Conservation (phyloP, 2,797 vertebrate species). For the Psittacula derbiana region DNA sequence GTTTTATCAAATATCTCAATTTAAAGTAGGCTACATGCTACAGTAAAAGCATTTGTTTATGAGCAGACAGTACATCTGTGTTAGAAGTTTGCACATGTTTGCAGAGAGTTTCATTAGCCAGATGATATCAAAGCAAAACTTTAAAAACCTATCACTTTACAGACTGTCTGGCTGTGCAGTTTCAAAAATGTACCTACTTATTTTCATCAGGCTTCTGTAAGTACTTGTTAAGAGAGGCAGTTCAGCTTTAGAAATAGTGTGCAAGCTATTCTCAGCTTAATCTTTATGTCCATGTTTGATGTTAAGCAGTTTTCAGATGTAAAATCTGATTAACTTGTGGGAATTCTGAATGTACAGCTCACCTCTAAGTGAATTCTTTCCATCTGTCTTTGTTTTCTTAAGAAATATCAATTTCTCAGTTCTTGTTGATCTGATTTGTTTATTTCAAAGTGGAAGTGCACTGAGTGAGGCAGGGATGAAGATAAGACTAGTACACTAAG, state of each 20-base stretch:
- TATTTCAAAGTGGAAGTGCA: not conserved
- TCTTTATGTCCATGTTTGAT: not conserved
- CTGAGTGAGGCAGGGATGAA: not conserved
- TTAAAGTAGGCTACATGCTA: not conserved
- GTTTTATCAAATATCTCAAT: not conserved
- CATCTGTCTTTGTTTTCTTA: not conserved
- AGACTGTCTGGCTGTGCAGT: not conserved
- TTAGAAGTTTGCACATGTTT: not conserved
- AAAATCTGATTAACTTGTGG: slow-evolving; percentile 17
- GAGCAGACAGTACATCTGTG: not conserved
- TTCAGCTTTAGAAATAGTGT: not conserved
- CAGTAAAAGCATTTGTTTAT: not conserved
- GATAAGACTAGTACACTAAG: not conserved
- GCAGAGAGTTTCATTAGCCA: not conserved
- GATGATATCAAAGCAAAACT: not conserved
- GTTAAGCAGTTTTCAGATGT: not conserved
- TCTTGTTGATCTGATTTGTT: not conserved
- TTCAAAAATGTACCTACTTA: not conserved
- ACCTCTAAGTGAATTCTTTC: not conserved
- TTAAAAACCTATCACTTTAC: not conserved
- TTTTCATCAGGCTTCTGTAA: not conserved
- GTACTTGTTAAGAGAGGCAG: not conserved
- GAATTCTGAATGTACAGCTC: not conserved
- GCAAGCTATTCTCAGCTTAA: not conserved
- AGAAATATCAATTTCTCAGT: not conserved